Percentiles rank a stretch among this genome's conserved stretches.
phyloP scores from a whole-genome alignment of 2,113 vertebrate species.

The Syngnathus scovelli region DNA sequence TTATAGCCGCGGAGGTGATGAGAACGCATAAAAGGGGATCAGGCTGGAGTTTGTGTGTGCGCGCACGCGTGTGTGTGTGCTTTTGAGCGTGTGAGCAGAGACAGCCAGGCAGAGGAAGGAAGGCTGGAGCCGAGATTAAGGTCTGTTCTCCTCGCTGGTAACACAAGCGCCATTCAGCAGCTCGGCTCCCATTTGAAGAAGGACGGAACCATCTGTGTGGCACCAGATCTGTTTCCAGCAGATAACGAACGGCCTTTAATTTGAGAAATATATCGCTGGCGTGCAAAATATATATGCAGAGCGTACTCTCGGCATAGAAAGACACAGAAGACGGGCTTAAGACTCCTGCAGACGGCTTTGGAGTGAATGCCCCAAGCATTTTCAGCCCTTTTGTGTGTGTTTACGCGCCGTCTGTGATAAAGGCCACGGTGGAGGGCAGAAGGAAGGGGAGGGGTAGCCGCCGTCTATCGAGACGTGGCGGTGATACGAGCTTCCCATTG shows the following conservation, averaged over 20 bases:
- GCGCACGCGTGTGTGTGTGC: constrained; percentile 12
- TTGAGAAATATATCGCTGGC: constrained; percentile 52
- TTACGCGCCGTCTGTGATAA: constrained; percentile 53
- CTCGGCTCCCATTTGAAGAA: constrained; percentile 68
- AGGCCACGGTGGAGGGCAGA: constrained; percentile 35
- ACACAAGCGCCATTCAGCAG: constrained; percentile 57
- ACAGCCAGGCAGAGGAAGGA: constrained; percentile 54
- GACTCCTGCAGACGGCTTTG: constrained; percentile 38
- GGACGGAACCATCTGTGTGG: constrained; percentile 69
- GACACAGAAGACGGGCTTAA: neutral
- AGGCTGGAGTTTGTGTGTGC: constrained; percentile 2
- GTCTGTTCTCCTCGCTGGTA: constrained; percentile 65
- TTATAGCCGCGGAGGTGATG: constrained; percentile 31
- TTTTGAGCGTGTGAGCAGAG: constrained; percentile 11
- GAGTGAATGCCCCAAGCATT: constrained; percentile 55
- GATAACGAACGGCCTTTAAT: constrained; percentile 76
- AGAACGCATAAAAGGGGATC: constrained; percentile 25
- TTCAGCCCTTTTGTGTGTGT: constrained; percentile 49
- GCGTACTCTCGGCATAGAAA: neutral
- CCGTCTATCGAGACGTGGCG: constrained; percentile 55
- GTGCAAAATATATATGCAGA: too few species aligned
- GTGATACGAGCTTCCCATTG: constrained; percentile 64
- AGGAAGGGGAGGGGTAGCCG: constrained; percentile 54
- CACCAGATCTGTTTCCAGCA: constrained; percentile 74
- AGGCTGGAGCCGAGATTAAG: constrained; percentile 69